A percentile compares a stretch with the other conserved stretches of the same genome.
Conservation (phyloP, 2,113 vertebrate genomes). For the Oophaga pumilio region DNA sequence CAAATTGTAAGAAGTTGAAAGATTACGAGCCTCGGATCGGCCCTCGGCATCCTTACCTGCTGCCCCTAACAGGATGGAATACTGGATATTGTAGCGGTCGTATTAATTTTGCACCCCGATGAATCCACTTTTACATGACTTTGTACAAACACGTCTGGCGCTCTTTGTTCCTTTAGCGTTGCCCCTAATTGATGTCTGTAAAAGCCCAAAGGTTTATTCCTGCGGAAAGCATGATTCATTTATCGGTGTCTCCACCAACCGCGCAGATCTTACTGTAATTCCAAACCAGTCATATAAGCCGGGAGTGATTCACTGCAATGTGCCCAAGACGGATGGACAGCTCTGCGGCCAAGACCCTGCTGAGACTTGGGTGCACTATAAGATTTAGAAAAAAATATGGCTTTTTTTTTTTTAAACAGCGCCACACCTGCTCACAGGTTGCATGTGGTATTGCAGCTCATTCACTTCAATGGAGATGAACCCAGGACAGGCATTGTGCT, state of each 20-base stretch:
- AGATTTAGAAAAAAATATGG: neutral
- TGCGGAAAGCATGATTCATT: constrained; percentile 80
- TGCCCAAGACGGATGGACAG: neutral
- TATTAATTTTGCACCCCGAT: constrained; percentile 74
- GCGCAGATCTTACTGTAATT: constrained; percentile 71
- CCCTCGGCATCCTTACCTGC: neutral
- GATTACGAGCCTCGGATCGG: neutral
- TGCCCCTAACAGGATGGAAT: constrained; percentile 7
- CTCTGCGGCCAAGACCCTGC: neutral
- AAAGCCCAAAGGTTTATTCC: constrained; percentile 78
- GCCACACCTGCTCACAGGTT: neutral
- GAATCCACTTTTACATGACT: constrained; percentile 76
- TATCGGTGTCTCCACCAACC: constrained; percentile 75
- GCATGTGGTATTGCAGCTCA: no score
- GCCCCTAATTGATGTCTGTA: constrained; percentile 76
- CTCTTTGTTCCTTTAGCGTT: constrained; percentile 78
- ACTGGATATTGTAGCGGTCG: constrained; percentile 64
- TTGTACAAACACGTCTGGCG: constrained; percentile 78
- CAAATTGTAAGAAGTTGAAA: neutral
- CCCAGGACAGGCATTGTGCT: no score
- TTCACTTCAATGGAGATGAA: no score
- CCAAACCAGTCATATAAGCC: constrained; percentile 69
- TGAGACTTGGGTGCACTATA: neutral
- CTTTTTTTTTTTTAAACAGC: neutral
- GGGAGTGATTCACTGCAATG: constrained; percentile 69